phyloP scores from a whole-genome alignment of 1,140 invertebrate species.

The Drosophila subpulchrella region DNA sequence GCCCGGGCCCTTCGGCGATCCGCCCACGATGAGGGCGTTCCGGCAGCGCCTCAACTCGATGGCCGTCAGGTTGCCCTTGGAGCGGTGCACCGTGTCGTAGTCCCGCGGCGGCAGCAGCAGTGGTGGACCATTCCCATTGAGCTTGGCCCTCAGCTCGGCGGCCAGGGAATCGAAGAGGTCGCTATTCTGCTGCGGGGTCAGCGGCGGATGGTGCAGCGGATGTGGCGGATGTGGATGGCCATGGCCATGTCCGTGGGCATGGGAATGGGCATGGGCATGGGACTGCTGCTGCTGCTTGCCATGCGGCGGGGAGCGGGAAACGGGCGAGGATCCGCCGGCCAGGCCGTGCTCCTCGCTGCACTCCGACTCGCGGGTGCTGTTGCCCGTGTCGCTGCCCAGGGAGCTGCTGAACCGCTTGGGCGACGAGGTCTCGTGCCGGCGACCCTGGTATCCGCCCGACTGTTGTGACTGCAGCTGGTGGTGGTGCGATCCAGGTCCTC shows the following conservation, averaged over 20 bases:
- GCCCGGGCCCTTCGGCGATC: constrained; percentile 15
- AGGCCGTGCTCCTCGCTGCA: constrained; percentile 88
- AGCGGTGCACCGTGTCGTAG: constrained; percentile 95
- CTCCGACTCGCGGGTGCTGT: constrained; percentile 90
- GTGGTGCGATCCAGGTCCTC: constrained; percentile 44
- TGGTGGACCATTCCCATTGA: constrained; percentile 90
- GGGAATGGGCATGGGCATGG: constrained; percentile 12
- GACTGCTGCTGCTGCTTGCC: constrained; percentile 36
- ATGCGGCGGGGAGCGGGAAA: constrained; percentile 66
- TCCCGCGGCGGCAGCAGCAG: constrained; percentile 95
- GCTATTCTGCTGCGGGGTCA: constrained; percentile 86
- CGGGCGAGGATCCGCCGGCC: constrained; percentile 46
- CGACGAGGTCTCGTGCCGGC: constrained; percentile 80
- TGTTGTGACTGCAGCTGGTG: constrained; percentile 51
- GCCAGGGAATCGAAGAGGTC: constrained; percentile 95
- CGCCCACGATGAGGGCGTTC: constrained; percentile 83
- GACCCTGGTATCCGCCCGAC: constrained; percentile 77
- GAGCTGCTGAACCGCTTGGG: constrained; percentile 87
- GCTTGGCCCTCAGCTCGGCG: constrained; percentile 94
- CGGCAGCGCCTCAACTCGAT: constrained; percentile 90
- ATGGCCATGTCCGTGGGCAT: constrained; percentile 57
- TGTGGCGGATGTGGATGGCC: constrained; percentile 71
- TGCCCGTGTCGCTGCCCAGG: constrained; percentile 89
- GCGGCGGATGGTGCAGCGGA: constrained; percentile 61
- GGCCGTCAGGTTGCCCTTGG: constrained; percentile 92